phyloP scores from a whole-genome alignment of 1,140 invertebrate genomes.

The Temnothorax nylanderi region DNA sequence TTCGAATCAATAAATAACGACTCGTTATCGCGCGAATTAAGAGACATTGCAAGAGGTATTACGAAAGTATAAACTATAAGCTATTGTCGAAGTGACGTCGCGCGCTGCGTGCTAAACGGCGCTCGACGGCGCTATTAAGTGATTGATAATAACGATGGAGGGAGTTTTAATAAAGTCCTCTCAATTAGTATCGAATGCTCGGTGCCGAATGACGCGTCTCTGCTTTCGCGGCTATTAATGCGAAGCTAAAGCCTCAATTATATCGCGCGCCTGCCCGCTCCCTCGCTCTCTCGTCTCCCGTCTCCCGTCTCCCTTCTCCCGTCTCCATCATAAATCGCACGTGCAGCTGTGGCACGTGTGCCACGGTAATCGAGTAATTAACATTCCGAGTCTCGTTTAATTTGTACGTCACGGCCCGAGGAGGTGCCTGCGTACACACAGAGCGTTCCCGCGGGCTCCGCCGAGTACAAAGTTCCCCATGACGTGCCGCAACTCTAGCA shows the following conservation, averaged over 20 bases:
- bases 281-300: not conserved
- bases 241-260: conserved; percentile 63
- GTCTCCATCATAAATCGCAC: conserved; percentile 67
- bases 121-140: conserved; percentile 18
- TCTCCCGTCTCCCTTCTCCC: conserved; percentile 22
- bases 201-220: conserved; percentile 40
- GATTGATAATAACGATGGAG: conserved; percentile 66
- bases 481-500: conserved; percentile 49
- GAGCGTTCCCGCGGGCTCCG: not conserved
- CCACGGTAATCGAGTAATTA: conserved; percentile 74
- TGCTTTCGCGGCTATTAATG: conserved; percentile 59
- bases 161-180: conserved; percentile 67
- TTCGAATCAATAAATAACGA: not conserved
- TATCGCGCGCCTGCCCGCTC: conserved; percentile 15
- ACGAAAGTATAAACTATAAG: not conserved
- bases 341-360: conserved; percentile 65
- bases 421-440: conserved; percentile 21
- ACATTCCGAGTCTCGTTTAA: conserved; percentile 74
- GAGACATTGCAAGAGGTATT: not conserved
- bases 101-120: too few relatives aligned
- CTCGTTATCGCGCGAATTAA: not conserved
- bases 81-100: not conserved
- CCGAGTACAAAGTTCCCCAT: conserved; percentile 48
- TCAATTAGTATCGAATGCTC: conserved; percentile 51
- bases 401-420: conserved; percentile 59